Conservation (phyloP, 2,888 invertebrate genomes). For the Zaprionus obscuricornis region DNA sequence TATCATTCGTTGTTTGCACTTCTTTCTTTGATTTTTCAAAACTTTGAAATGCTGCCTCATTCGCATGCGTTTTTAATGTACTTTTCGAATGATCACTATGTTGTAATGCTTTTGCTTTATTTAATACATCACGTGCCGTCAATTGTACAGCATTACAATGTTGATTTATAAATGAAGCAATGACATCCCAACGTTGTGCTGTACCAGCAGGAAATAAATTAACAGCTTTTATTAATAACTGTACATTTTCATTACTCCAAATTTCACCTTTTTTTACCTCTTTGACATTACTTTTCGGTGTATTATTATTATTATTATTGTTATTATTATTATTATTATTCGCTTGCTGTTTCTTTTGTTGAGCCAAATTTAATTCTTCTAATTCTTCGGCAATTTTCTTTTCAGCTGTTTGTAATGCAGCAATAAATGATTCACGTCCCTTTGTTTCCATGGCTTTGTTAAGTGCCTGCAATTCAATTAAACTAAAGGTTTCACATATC, state of each 20-base stretch:
- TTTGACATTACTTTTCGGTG: constrained; percentile 82
- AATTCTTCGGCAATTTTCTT: constrained; percentile 91
- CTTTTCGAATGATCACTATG: constrained; percentile 94
- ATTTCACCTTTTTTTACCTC: constrained; percentile 77
- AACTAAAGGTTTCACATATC: constrained; percentile 91
- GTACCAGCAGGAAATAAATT: constrained; percentile 99
- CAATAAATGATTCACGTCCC: constrained; percentile 88
- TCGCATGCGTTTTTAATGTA: constrained; percentile 93
- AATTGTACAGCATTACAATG: constrained; percentile 87
- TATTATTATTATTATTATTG: constrained; percentile 7
- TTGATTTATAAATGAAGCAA: constrained; percentile 97
- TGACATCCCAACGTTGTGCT: constrained; percentile 96
- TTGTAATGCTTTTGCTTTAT: constrained; percentile 97
- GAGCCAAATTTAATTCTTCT: constrained; percentile 83
- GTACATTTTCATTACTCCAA: constrained; percentile 94
- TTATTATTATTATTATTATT: too few species aligned
- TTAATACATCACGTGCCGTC: constrained; percentile 95
- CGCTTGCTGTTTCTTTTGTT: constrained; percentile 75
- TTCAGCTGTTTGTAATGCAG: constrained; percentile 89
- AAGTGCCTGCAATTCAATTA: constrained; percentile 89
- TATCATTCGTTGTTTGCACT: constrained; percentile 86
- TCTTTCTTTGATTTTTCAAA: constrained; percentile 93
- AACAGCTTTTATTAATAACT: constrained; percentile 97
- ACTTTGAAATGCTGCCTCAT: constrained; percentile 95
- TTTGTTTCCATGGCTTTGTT: constrained; percentile 88